phyloP scores from a whole-genome alignment of 2,113 vertebrate genomes.

The Corythoichthys haematopterus region DNA sequence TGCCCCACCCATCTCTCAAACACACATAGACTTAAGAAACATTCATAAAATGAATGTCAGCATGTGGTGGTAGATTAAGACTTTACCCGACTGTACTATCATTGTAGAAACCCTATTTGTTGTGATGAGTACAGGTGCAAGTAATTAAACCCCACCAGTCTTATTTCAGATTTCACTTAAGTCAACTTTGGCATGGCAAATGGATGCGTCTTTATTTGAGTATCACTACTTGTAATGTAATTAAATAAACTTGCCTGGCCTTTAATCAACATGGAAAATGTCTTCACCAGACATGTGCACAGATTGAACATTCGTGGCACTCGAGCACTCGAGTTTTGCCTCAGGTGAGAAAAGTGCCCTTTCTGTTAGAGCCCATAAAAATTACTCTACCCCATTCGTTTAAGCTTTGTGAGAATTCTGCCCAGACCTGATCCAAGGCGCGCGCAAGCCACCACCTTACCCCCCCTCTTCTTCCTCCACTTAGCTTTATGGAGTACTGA shows the following conservation, averaged over 20 bases:
- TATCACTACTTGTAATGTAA: constrained; percentile 19
- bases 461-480: too few species aligned
- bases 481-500: too few species aligned
- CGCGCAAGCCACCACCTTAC: too few species aligned
- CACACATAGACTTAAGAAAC: constrained; percentile 31
- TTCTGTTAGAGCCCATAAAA: too few species aligned
- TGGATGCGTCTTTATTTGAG: neutral
- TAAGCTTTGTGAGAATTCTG: too few species aligned
- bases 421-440: too few species aligned
- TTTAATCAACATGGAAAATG: too few species aligned
- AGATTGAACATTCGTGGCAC: too few species aligned
- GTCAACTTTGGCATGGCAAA: constrained; percentile 26
- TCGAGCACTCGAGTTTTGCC: too few species aligned
- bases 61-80: constrained; percentile 22
- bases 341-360: too few species aligned
- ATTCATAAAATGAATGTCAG: constrained; percentile 39
- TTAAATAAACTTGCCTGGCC: neutral
- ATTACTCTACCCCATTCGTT: too few species aligned
- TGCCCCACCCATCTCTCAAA: constrained; percentile 35
- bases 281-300: too few species aligned
- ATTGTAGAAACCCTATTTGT: neutral
- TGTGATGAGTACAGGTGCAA: constrained; percentile 24
- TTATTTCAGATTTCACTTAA: constrained; percentile 23
- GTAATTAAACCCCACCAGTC: constrained; percentile 50
- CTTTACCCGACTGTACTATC: constrained; percentile 3